Percentiles rank a stretch among this genome's conserved stretches.
Evolutionary conservation across 2,113 vertebrate genomes (phyloP).

Genomic region (Accipiter virgatus): DNA sequence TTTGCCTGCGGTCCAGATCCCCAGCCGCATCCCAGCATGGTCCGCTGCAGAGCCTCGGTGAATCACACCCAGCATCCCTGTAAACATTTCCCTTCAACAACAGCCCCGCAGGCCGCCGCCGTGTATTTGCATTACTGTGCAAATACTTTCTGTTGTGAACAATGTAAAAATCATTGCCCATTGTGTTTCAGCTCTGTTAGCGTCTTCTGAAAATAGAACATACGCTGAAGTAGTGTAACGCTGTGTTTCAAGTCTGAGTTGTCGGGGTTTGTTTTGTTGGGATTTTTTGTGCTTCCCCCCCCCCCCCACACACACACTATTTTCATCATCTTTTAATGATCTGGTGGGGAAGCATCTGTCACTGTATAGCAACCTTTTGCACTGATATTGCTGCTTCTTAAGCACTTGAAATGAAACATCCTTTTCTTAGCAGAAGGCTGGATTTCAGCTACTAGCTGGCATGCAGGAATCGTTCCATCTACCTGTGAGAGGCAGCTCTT

Average conservation of each 20-base stretch:
- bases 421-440: neutral
- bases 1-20: neutral
- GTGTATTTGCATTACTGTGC: neutral
- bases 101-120: neutral
- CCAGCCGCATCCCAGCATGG: neutral
- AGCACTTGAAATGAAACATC: neutral
- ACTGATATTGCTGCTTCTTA: neutral
- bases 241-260: neutral
- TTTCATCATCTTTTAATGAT: neutral
- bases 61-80: neutral
- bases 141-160: constrained; percentile 9
- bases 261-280: neutral
- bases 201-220: neutral
- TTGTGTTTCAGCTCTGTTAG: constrained; percentile 6
- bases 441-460: neutral
- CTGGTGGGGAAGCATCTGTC: neutral
- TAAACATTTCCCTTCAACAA: neutral
- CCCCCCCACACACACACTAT: neutral
- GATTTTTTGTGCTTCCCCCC: neutral
- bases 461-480: neutral
- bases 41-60: neutral
- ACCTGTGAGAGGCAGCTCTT: neutral
- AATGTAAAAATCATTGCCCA: constrained; percentile 40
- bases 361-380: neutral
- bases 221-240: neutral